These are phyloP conservation scores for Egretta garzetta DNA, from an alignment of 2,113 vertebrate genomes.

Conservation along the genomic window DNA sequence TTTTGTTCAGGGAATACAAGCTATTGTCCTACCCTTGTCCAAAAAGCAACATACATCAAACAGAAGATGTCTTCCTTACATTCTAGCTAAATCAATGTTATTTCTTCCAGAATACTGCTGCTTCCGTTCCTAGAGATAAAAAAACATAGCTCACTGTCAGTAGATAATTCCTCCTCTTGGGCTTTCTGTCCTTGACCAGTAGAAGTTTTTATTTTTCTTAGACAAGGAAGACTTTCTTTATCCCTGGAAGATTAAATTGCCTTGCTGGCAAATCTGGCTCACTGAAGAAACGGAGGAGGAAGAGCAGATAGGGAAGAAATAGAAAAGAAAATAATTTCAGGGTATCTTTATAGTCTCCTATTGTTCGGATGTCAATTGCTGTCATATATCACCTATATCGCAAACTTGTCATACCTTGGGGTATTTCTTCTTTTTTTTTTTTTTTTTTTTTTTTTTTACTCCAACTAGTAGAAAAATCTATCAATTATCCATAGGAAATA, in stretches of 20 bases:
- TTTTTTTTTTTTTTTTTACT: neutral
- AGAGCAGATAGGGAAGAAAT: conserved; percentile 7
- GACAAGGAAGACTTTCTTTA: conserved; percentile 36
- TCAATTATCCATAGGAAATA: neutral
- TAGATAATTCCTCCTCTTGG: conserved; percentile 43
- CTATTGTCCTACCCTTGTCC: conserved; percentile 39
- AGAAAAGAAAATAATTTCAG: conserved; percentile 30
- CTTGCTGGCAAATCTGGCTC: conserved; percentile 34
- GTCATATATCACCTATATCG: neutral
- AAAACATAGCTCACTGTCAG: conserved; percentile 35
- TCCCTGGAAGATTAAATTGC: conserved; percentile 47
- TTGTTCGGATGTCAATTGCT: conserved; percentile 49
- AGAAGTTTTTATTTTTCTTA: conserved; percentile 50
- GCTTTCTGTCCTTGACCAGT: conserved; percentile 51
- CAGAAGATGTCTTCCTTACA: conserved; percentile 29
- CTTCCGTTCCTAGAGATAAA: conserved; percentile 21
- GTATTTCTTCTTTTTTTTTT: neutral
- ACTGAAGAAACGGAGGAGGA: conserved; percentile 20
- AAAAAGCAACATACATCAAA: conserved; percentile 28
- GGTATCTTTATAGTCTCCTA: neutral
- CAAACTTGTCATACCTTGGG: conserved; percentile 9
- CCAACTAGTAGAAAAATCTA: neutral
- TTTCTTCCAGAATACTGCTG: conserved; percentile 37
- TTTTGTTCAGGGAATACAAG: conserved; percentile 5
- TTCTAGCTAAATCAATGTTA: conserved; percentile 42